Evolutionary conservation across 2,113 vertebrate species (phyloP).

Genomic region (Eira barbara): DNA sequence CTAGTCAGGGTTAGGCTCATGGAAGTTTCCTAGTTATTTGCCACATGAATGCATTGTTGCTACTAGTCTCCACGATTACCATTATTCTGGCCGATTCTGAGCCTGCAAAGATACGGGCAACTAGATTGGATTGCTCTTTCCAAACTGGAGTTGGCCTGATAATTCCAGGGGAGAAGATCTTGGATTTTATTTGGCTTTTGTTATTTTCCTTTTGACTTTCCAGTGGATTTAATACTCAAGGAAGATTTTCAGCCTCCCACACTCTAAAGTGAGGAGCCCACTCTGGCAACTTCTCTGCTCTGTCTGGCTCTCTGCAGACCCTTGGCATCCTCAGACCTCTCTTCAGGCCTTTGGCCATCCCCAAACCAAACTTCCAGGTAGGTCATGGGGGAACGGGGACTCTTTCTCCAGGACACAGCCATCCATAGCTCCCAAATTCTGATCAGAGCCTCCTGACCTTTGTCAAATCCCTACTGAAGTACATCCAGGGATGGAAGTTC

Average conservation of each 20-base stretch:
- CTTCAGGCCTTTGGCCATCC: neutral
- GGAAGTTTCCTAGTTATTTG: neutral
- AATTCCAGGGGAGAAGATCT: neutral
- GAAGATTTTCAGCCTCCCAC: neutral
- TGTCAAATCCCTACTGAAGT: neutral
- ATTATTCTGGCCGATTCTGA: neutral
- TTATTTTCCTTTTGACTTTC: neutral
- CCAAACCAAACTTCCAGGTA: neutral
- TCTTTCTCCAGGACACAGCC: neutral
- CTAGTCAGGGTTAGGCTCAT: neutral
- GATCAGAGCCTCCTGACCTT: neutral
- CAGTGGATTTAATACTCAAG: neutral
- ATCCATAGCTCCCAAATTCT: neutral
- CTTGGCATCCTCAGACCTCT: neutral
- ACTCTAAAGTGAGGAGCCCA: neutral
- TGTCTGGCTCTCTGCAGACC: neutral
- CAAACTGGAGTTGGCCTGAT: neutral
- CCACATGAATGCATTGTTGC: neutral
- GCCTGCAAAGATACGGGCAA: neutral
- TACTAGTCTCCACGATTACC: too few relatives aligned
- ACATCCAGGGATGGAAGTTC: accelerated
- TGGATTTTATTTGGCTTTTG: neutral
- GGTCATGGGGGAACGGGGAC: neutral
- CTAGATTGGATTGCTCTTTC: neutral
- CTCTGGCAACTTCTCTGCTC: neutral